These are phyloP conservation scores for Thunnus thynnus DNA, from an alignment of 2,113 vertebrate genomes.

Conservation along the genomic window DNA sequence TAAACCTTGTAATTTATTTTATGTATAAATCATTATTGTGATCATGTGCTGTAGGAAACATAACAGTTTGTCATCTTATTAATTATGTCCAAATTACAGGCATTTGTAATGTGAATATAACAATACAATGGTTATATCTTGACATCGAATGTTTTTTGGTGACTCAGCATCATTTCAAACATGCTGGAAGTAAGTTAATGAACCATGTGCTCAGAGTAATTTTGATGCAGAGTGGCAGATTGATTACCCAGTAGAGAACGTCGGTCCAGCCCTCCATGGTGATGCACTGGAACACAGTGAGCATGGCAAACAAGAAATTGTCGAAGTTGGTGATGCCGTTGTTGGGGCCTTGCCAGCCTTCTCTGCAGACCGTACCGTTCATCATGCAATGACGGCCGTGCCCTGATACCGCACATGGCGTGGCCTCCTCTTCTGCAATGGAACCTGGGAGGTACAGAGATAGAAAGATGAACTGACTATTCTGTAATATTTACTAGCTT, in stretches of 20 bases:
- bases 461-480: not conserved
- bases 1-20: not conserved
- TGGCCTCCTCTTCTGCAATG: slow-evolving; percentile 93
- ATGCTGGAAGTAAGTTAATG: no score
- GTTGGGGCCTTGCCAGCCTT: slow-evolving; percentile 97
- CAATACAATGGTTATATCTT: no score
- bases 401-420: slow-evolving; percentile 95
- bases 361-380: slow-evolving; percentile 92
- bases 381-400: slow-evolving; percentile 92
- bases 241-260: slow-evolving; percentile 96
- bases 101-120: no score
- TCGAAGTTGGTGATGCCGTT: slow-evolving; percentile 99
- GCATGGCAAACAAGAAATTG: slow-evolving; percentile 98
- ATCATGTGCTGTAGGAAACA: not conserved
- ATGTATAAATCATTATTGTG: not conserved
- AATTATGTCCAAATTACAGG: not conserved
- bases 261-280: slow-evolving; percentile 99
- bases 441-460: slow-evolving; percentile 82
- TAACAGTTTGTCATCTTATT: not conserved
- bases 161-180: no score
- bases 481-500: not conserved
- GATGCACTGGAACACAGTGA: slow-evolving; percentile 99
- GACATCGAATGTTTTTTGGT: not conserved
- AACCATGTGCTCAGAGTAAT: not conserved
- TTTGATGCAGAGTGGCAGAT: slow-evolving; percentile 16